phyloP scores from a whole-genome alignment of 2,113 vertebrate species.

The Chamaea fasciata region DNA sequence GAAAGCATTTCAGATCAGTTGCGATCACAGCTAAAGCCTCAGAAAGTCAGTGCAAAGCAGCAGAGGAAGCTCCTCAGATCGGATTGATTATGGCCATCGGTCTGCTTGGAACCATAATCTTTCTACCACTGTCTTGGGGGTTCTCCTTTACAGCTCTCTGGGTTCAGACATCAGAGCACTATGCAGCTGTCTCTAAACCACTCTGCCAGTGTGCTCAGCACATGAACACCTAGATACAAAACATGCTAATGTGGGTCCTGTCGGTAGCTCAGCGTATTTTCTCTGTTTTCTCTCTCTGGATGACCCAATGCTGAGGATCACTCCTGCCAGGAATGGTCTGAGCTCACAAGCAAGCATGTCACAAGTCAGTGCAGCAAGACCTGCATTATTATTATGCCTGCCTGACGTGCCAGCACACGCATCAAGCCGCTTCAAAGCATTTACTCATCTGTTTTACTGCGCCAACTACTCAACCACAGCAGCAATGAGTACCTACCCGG shows the following conservation, averaged over 20 bases:
- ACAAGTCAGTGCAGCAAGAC: neutral
- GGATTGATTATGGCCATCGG: neutral
- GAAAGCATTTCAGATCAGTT: neutral
- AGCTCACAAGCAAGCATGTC: neutral
- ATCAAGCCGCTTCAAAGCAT: slow-evolving; percentile 13
- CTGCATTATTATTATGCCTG: neutral
- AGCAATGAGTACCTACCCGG: neutral
- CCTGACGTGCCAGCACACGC: neutral
- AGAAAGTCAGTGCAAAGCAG: neutral
- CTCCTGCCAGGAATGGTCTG: neutral
- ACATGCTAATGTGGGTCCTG: neutral
- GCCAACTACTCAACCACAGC: neutral
- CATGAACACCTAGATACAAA: neutral
- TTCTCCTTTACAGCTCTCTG: neutral
- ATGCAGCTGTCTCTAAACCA: neutral
- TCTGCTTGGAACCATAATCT: neutral
- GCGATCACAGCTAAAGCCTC: neutral
- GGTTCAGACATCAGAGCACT: neutral
- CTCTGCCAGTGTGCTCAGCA: neutral
- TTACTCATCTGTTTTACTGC: neutral
- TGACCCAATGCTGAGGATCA: neutral
- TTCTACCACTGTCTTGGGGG: neutral
- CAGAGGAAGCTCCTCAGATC: neutral
- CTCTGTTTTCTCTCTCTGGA: neutral
- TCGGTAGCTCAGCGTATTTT: neutral